These are phyloP conservation scores for Caracal caracal DNA, from an alignment of 2,113 vertebrate species.

Conservation along the genomic window DNA sequence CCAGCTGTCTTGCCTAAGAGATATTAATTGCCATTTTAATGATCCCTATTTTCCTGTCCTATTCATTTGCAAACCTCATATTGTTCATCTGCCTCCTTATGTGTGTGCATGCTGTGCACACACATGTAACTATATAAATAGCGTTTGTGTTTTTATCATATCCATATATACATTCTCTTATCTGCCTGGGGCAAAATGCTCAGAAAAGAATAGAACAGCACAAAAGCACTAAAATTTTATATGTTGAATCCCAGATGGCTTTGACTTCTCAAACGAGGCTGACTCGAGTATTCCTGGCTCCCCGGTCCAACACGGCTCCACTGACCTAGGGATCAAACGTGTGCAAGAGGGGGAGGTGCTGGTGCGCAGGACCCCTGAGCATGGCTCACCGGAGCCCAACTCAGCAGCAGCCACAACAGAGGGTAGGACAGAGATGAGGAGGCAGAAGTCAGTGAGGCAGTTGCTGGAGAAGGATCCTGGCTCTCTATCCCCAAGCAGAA, in stretches of 20 bases:
- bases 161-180: slow-evolving; percentile 82
- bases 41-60: slow-evolving; percentile 72
- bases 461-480: slow-evolving; percentile 87
- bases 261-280: slow-evolving; percentile 98
- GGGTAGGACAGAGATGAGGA: slow-evolving; percentile 97
- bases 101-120: slow-evolving; percentile 80
- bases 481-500: slow-evolving; percentile 86
- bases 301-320: slow-evolving; percentile 91
- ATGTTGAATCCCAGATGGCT: slow-evolving; percentile 99
- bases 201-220: slow-evolving; percentile 83
- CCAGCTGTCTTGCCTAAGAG: slow-evolving; percentile 71
- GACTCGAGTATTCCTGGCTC: slow-evolving; percentile 95
- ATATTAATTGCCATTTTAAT: slow-evolving; percentile 73
- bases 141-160: slow-evolving; percentile 82
- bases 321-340: slow-evolving; percentile 93
- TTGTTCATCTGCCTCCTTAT: slow-evolving; percentile 81
- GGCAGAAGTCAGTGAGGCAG: slow-evolving; percentile 90
- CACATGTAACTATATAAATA: slow-evolving; percentile 78
- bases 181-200: slow-evolving; percentile 85
- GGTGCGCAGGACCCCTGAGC: slow-evolving; percentile 90
- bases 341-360: slow-evolving; percentile 92
- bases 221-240: slow-evolving; percentile 91
- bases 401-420: slow-evolving; percentile 95
- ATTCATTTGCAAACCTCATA: slow-evolving; percentile 76
- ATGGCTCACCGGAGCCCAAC: slow-evolving; percentile 90